phyloP scores from a whole-genome alignment of 2,113 vertebrate genomes.

The Passer domesticus region DNA sequence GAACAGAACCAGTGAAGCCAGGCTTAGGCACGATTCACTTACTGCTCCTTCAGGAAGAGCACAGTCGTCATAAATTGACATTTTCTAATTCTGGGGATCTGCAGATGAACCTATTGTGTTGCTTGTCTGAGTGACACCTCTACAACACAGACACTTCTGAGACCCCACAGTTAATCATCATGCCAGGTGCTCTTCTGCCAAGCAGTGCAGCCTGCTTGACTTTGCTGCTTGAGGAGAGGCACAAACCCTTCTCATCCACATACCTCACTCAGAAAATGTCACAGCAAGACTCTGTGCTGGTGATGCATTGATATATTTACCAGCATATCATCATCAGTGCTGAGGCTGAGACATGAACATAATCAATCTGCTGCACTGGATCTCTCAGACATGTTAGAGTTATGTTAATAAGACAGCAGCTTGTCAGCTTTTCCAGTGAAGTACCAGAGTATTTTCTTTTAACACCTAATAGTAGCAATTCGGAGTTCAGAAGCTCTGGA shows the following conservation, averaged over 20 bases:
- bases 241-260: conserved; percentile 25
- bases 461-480: conserved; percentile 11
- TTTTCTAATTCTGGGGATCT: neutral
- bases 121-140: conserved; percentile 11
- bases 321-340: conserved; percentile 36
- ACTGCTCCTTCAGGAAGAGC: neutral
- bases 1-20: neutral
- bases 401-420: conserved; percentile 62
- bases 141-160: neutral
- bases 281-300: neutral
- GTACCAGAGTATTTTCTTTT: conserved; percentile 16
- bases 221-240: neutral
- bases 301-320: conserved; percentile 61
- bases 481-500: neutral
- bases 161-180: neutral
- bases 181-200: neutral
- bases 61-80: neutral
- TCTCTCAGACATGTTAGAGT: conserved; percentile 45
- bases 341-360: conserved; percentile 50
- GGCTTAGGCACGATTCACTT: neutral
- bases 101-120: neutral
- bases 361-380: conserved; percentile 61
- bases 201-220: neutral
- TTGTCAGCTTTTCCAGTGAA: conserved; percentile 48
- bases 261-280: conserved; percentile 58